Evolutionary conservation across 2,797 vertebrate species (phyloP).

Genomic region (Etheostoma perlongum): DNA sequence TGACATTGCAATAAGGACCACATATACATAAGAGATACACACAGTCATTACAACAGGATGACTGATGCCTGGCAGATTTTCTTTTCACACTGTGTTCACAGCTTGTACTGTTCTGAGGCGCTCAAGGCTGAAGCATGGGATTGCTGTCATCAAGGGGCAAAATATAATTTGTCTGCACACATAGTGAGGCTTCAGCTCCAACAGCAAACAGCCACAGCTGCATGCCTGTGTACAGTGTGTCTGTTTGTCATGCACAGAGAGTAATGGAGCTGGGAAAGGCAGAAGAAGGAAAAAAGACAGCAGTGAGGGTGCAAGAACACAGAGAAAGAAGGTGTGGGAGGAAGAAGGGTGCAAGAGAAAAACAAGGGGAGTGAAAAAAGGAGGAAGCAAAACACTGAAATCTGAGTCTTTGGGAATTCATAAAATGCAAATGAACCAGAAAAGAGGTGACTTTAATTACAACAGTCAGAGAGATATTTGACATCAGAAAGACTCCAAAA

Average conservation of each 20-base stretch:
- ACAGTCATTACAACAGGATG: slow-evolving; percentile 34
- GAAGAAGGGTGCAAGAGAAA: background rate
- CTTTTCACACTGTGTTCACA: slow-evolving; percentile 8
- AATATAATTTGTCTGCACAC: slow-evolving; percentile 34
- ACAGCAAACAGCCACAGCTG: slow-evolving; percentile 20
- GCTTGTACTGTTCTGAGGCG: slow-evolving; percentile 28
- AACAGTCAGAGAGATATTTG: background rate
- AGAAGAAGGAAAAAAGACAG: background rate
- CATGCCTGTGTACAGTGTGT: background rate
- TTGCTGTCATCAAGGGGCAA: slow-evolving; percentile 43
- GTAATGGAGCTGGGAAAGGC: background rate
- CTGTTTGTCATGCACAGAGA: background rate
- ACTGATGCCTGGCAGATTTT: slow-evolving; percentile 26
- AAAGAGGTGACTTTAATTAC: slow-evolving; percentile 1
- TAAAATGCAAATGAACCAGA: background rate
- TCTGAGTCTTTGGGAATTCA: background rate
- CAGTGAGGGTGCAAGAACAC: background rate
- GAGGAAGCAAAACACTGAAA: background rate
- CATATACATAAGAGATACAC: background rate
- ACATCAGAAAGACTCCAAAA: background rate
- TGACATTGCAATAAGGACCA: slow-evolving; percentile 19
- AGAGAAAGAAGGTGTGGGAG: background rate
- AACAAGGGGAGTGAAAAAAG: background rate
- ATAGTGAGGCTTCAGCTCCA: slow-evolving; percentile 1
- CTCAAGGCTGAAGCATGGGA: slow-evolving; percentile 45